These are phyloP conservation scores for Ganaspis brasiliensis DNA, from an alignment of 2,888 invertebrate genomes.

Conservation along the genomic window DNA sequence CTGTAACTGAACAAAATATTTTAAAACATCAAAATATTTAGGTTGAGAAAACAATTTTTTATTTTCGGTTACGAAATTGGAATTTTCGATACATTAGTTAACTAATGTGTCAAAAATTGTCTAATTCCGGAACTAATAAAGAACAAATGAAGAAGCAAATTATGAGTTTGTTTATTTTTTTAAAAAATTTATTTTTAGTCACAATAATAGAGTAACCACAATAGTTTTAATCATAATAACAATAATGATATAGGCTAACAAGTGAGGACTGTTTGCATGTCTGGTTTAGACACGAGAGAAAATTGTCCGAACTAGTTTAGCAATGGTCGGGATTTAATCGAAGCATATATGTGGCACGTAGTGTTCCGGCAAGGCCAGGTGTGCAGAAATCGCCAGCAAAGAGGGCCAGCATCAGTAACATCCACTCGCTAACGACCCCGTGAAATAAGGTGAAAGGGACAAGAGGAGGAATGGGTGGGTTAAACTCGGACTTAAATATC, in stretches of 20 bases:
- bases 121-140: no score
- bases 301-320: conserved; percentile 40
- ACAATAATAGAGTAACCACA: no score
- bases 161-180: no score
- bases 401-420: conserved; percentile 67
- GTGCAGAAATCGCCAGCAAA: conserved; percentile 71
- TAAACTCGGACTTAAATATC: conserved; percentile 76
- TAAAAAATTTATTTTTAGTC: no score
- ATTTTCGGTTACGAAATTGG: no score
- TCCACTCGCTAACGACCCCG: conserved; percentile 74
- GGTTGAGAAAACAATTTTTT: not conserved
- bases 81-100: no score
- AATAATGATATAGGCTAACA: no score
- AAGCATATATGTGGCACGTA: conserved; percentile 64
- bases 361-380: conserved; percentile 65
- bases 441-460: conserved; percentile 67
- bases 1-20: not conserved
- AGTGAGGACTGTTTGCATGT: no score
- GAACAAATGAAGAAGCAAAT: no score
- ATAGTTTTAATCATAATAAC: no score
- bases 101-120: no score
- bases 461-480: conserved; percentile 61
- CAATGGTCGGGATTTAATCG: conserved; percentile 68
- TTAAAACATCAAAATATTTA: not conserved
- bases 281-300: not conserved